phyloP scores from a whole-genome alignment of 2,888 invertebrate genomes.

The Slavum lentiscoides region DNA sequence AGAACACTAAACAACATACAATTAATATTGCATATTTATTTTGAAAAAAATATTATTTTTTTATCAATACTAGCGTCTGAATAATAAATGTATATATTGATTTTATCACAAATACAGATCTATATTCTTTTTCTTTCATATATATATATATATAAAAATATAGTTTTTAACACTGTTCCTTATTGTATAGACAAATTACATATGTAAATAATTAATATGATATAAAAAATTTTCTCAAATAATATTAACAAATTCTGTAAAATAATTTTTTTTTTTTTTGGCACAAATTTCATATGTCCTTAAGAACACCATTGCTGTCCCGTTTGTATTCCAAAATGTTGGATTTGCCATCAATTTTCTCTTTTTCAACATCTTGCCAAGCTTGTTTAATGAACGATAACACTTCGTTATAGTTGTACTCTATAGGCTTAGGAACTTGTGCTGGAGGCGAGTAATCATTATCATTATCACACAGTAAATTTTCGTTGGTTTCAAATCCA shows the following conservation, averaged over 20 bases:
- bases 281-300: conserved; percentile 43
- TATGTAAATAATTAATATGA: conserved; percentile 45
- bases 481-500: conserved; percentile 78
- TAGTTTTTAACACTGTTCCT: conserved; percentile 36
- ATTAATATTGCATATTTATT: neutral
- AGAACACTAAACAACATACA: conserved; percentile 56
- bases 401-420: conserved; percentile 51
- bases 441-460: conserved; percentile 34
- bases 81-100: neutral
- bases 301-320: conserved; percentile 33
- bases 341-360: conserved; percentile 45
- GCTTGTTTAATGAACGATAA: conserved; percentile 50
- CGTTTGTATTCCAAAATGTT: conserved; percentile 47
- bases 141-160: conserved; percentile 4
- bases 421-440: conserved; percentile 47
- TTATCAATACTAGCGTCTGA: neutral
- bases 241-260: conserved; percentile 44
- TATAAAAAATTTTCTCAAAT: conserved; percentile 46
- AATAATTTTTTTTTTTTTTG: conserved; percentile 25
- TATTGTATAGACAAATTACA: conserved; percentile 45
- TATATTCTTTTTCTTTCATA: no score
- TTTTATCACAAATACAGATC: no score
- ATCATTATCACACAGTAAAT: conserved; percentile 63
- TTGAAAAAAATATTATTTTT: neutral
- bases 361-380: conserved; percentile 51